Evolutionary conservation across 2,888 invertebrate genomes (phyloP).

Genomic region (Tethea ocularis): DNA sequence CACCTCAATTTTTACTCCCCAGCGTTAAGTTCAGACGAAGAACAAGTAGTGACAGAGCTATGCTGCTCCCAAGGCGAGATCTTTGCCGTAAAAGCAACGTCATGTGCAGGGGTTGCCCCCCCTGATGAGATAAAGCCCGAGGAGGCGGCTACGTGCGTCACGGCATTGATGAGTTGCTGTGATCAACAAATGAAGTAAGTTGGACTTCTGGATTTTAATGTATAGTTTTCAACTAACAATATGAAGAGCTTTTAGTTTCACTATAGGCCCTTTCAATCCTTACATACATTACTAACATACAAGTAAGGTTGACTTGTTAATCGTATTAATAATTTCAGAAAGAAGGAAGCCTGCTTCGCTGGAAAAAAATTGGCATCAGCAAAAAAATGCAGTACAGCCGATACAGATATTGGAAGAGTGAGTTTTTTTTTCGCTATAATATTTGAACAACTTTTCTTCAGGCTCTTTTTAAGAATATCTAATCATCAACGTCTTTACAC

Average conservation of each 20-base stretch:
- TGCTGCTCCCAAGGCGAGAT: constrained; percentile 60
- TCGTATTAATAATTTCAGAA: constrained; percentile 41
- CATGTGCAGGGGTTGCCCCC: constrained; percentile 41
- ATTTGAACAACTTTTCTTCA: too few relatives aligned
- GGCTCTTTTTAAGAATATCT: too few relatives aligned
- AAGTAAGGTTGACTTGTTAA: too few relatives aligned
- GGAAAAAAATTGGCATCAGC: constrained; percentile 56
- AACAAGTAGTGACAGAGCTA: constrained; percentile 47
- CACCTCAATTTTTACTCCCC: constrained; percentile 13
- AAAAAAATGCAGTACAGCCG: constrained; percentile 55
- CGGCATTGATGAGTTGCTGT: constrained; percentile 53
- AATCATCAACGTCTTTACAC: too few relatives aligned
- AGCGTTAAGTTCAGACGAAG: constrained; percentile 59
- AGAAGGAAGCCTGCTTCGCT: constrained; percentile 57
- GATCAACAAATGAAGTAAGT: constrained; percentile 58
- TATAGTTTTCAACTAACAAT: too few relatives aligned
- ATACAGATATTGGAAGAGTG: constrained; percentile 66
- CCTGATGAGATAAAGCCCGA: constrained; percentile 57
- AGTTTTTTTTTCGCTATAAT: constrained; percentile 1
- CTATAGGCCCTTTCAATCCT: too few relatives aligned
- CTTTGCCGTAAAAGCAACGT: constrained; percentile 35
- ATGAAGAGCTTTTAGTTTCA: too few relatives aligned
- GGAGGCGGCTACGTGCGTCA: constrained; percentile 44
- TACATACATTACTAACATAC: too few relatives aligned
- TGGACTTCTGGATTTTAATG: too few relatives aligned